Conservation (phyloP, 1,140 invertebrate species). For the Scylla paramamosain region DNA sequence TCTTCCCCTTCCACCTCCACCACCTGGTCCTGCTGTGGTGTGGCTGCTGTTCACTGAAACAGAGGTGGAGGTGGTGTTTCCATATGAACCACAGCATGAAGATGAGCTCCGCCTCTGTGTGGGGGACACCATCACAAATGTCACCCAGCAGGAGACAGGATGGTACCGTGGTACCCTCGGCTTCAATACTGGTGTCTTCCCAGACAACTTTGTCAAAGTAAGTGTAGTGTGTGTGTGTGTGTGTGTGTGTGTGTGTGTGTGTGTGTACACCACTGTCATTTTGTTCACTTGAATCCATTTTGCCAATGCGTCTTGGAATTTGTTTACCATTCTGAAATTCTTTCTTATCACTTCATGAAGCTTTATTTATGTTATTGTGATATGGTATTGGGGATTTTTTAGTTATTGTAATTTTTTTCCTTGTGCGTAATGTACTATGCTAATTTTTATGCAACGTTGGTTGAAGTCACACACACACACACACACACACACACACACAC, state of each 20-base stretch:
- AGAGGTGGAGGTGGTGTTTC: conserved; percentile 86
- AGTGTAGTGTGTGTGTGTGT: conserved; percentile 32
- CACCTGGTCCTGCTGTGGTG: background rate
- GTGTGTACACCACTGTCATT: background rate
- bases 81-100: conserved; percentile 94
- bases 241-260: too few species aligned
- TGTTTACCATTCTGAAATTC: background rate
- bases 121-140: conserved; percentile 93
- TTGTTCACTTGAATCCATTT: background rate
- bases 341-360: background rate
- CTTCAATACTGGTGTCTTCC: conserved; percentile 96
- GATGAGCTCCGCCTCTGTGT: conserved; percentile 87
- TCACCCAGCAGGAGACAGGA: conserved; percentile 91
- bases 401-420: too few species aligned
- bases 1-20: background rate
- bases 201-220: conserved; percentile 96
- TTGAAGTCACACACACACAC: too few species aligned
- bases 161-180: conserved; percentile 98
- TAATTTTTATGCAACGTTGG: too few species aligned
- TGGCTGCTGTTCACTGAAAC: background rate
- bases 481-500: too few species aligned
- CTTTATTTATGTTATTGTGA: too few species aligned
- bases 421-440: too few species aligned
- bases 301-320: background rate
- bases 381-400: too few species aligned